phyloP scores from a whole-genome alignment of 2,113 vertebrate genomes.

The Synodontis membranacea region DNA sequence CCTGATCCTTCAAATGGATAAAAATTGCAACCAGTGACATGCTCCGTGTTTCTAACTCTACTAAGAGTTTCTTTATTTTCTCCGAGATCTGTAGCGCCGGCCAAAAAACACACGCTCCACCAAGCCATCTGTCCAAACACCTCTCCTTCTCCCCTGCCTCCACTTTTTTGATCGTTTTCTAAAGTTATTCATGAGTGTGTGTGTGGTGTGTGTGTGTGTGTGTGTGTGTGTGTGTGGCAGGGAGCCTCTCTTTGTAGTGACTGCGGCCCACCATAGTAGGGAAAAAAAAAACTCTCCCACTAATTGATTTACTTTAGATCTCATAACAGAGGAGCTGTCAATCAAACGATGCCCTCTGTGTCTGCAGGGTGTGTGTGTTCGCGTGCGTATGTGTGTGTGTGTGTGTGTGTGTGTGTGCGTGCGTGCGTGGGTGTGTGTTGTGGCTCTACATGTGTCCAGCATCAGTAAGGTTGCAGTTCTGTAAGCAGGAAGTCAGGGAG shows the following conservation, averaged over 20 bases:
- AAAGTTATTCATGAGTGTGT: constrained; percentile 77
- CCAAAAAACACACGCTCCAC: constrained; percentile 47
- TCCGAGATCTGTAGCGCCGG: neutral
- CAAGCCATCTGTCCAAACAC: constrained; percentile 90
- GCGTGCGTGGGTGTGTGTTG: constrained; percentile 31
- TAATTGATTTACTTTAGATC: constrained; percentile 54
- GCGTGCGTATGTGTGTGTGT: constrained; percentile 5
- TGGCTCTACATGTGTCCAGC: constrained; percentile 35
- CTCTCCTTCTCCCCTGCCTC: constrained; percentile 65
- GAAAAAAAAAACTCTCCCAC: constrained; percentile 33
- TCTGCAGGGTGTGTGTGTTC: constrained; percentile 17
- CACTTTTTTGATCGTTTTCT: constrained; percentile 87
- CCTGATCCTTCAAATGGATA: neutral
- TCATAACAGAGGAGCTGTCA: constrained; percentile 51
- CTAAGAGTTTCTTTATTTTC: neutral
- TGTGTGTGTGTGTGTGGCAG: constrained; percentile 63
- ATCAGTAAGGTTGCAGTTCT: constrained; percentile 32
- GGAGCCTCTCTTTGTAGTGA: constrained; percentile 50
- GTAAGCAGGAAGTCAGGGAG: constrained; percentile 42
- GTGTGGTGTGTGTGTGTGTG: constrained; percentile 32
- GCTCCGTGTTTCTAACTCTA: neutral
- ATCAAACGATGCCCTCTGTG: constrained; percentile 28
- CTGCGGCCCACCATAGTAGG: constrained; percentile 46
- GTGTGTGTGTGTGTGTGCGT: constrained; percentile 10
- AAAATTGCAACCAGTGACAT: neutral